phyloP scores from a whole-genome alignment of 1,140 invertebrate genomes.

The Venturia canescens region DNA sequence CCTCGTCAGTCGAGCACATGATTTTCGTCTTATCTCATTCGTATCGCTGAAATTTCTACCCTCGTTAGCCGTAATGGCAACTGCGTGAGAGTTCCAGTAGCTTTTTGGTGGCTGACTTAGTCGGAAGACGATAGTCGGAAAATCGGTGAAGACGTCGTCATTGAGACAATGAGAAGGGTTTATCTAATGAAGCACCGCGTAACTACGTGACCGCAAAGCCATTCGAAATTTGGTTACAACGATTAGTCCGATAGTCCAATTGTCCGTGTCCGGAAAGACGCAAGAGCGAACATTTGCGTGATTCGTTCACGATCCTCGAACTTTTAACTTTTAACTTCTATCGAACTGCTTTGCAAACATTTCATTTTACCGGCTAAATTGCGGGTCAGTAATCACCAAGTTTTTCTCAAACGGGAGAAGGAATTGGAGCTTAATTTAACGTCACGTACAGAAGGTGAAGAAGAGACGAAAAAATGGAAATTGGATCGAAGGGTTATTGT shows the following conservation, averaged over 20 bases:
- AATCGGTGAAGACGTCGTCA: constrained; percentile 23
- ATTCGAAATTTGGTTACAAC: background rate
- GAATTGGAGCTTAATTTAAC: background rate
- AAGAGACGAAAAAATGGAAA: background rate
- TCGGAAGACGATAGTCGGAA: constrained; percentile 25
- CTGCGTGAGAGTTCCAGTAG: constrained; percentile 12
- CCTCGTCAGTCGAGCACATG: constrained; percentile 16
- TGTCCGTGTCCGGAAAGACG: background rate
- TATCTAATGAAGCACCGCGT: constrained; percentile 19
- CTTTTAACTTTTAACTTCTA: background rate
- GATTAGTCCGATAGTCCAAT: background rate
- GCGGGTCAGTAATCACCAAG: background rate
- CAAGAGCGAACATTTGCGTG: background rate
- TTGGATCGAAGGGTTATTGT: background rate
- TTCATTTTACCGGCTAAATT: background rate
- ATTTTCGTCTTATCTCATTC: constrained; percentile 43
- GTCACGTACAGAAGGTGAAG: background rate
- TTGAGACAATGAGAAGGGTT: constrained; percentile 16
- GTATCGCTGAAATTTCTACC: constrained; percentile 34
- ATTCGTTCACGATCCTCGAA: background rate
- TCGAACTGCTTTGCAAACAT: background rate
- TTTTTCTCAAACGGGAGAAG: background rate
- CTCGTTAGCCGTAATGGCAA: constrained; percentile 31
- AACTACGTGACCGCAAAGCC: constrained; percentile 21
- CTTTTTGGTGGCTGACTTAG: constrained; percentile 14